Percentiles rank a stretch among this genome's conserved stretches.
phyloP scores from a whole-genome alignment of 2,888 invertebrate species.

The Sphaerophoria rueppellii region DNA sequence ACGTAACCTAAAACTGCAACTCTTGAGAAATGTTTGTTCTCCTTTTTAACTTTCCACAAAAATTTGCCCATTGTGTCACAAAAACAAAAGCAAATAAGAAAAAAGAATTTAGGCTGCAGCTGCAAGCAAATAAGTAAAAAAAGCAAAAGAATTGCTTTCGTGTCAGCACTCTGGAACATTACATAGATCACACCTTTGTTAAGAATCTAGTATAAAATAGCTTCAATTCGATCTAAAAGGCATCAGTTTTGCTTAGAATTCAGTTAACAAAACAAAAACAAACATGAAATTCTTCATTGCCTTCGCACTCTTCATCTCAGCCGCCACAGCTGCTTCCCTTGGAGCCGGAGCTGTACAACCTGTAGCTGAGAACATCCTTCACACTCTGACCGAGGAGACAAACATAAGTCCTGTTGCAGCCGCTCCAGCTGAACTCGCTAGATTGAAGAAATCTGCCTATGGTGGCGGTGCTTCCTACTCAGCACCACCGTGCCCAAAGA shows the following conservation, averaged over 20 bases:
- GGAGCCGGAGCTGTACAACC: constrained; percentile 23
- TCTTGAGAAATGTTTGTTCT: background rate
- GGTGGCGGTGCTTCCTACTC: constrained; percentile 70
- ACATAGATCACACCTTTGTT: background rate
- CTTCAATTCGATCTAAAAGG: background rate
- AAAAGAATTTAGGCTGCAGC: background rate
- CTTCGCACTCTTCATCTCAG: constrained; percentile 35
- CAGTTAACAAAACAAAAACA: constrained; percentile 6
- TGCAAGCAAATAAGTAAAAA: too few species aligned
- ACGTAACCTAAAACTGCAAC: too few species aligned
- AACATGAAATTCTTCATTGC: constrained; percentile 49
- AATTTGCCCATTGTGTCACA: background rate
- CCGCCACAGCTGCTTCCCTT: constrained; percentile 40
- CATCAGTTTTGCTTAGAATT: constrained; percentile 45
- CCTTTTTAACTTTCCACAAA: background rate
- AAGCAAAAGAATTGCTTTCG: background rate
- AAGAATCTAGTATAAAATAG: constrained; percentile 44
- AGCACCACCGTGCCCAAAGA: constrained; percentile 77
- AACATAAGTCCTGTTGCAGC: constrained; percentile 10
- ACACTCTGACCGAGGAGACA: constrained; percentile 49
- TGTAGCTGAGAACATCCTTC: constrained; percentile 44
- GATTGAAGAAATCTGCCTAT: constrained; percentile 78
- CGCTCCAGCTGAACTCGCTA: constrained; percentile 53
- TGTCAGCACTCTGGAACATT: constrained; percentile 20
- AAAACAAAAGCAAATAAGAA: background rate